Evolutionary conservation across 2,888 invertebrate species (phyloP), one percentile per base, ranked within the genome.

Genomic region (Diaphora mendica): DNA sequence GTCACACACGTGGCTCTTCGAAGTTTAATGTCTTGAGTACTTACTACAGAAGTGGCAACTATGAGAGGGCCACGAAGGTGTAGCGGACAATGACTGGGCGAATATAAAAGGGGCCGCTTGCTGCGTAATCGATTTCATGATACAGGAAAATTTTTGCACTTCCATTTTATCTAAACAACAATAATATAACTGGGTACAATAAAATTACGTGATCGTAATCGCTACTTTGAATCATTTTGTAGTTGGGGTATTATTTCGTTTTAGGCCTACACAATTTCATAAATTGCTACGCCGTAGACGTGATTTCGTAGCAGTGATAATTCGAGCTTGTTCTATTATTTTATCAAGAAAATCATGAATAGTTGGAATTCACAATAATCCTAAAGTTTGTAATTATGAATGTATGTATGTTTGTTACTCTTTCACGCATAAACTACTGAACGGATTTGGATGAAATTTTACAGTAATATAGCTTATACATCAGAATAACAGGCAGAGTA

Each of bases 81-180:
- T 77, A 71, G 73, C 73, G 79, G 85, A 87, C 86, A 83, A 86
- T 87, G 87, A 87, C 83, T 72, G 77, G 82, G 82, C 79, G 83
- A 82, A 82, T 82, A 79, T 75, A 72, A 81, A 74, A 80, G 76
- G 73, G 75, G 77, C 74, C 71, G 79, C 75, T 55, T 23, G 51
- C 9, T 76, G 75, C 76, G 79, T 85, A 82, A 87, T 83, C 79
- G 80, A 80, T 84, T 80, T 76, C 81, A 64, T 82, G 79, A 80
- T 82, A 81, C 85, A 82, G 79, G 79, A 82, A 79, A 79, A 82
- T 64, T 77, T 70, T 71, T 55, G 33, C 66, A 77, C 75, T 73
- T 74, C 74, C 75, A 80, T 82, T 79, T 81, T 82, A 81, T 67
- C 79, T 71, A 59, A 69, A 69, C 70, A 74, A 75, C 68, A 79